Conservation (phyloP, 2,888 invertebrate genomes). For the Caenorhabditis sinica region DNA sequence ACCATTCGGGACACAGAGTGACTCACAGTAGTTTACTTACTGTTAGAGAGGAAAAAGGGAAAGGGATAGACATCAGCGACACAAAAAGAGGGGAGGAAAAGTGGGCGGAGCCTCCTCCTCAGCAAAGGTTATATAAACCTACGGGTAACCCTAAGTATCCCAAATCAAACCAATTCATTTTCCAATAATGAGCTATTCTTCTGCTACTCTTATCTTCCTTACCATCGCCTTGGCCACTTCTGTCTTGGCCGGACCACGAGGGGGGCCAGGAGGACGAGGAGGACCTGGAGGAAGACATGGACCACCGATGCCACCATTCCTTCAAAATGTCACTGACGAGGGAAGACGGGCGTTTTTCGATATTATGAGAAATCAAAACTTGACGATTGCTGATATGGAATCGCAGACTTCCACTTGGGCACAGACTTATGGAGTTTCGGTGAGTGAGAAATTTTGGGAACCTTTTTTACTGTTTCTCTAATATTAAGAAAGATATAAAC, state of each 20-base stretch:
- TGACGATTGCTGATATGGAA: slow-evolving; percentile 66
- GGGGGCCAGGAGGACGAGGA: slow-evolving; percentile 19
- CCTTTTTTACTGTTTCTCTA: background rate
- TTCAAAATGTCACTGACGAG: slow-evolving; percentile 64
- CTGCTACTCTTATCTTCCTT: background rate
- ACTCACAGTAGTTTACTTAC: slow-evolving; percentile 8
- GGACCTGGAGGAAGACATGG: slow-evolving; percentile 37
- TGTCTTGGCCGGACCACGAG: slow-evolving; percentile 25
- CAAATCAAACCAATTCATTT: background rate
- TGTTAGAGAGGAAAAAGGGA: background rate
- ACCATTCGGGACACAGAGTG: slow-evolving; percentile 2
- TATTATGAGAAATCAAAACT: slow-evolving; percentile 64
- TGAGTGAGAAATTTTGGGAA: slow-evolving; percentile 28
- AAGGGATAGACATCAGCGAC: slow-evolving; percentile 2
- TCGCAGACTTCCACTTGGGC: slow-evolving; percentile 65
- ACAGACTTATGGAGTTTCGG: slow-evolving; percentile 67
- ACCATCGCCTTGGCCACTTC: background rate
- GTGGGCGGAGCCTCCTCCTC: background rate
- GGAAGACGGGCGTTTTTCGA: slow-evolving; percentile 65
- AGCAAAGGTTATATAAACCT: background rate
- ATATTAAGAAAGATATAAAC: no score
- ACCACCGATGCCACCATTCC: slow-evolving; percentile 68
- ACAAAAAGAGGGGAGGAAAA: slow-evolving; percentile 1
- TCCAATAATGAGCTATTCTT: background rate
- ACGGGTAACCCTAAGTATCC: background rate